Evolutionary conservation across 2,888 invertebrate genomes (phyloP).

Genomic region (Philonicus albiceps): DNA sequence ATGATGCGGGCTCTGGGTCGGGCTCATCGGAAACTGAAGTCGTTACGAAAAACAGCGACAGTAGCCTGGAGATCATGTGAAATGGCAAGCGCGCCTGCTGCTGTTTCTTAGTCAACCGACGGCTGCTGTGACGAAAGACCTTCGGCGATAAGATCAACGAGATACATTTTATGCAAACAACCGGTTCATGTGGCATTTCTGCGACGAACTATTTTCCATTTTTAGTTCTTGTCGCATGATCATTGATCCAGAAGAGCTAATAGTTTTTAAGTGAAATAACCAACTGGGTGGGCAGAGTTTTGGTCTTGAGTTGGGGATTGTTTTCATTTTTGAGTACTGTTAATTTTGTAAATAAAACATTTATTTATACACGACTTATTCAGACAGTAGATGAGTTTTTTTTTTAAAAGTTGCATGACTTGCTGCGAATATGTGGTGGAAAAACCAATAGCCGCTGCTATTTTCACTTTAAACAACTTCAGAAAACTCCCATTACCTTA

Average conservation of each 20-base stretch:
- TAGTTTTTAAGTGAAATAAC: background rate
- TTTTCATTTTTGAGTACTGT: background rate
- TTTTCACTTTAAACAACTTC: too few relatives aligned
- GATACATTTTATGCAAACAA: background rate
- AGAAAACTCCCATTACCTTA: background rate
- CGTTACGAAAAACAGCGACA: constrained; percentile 77
- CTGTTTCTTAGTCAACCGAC: background rate
- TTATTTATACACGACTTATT: background rate
- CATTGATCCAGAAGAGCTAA: background rate
- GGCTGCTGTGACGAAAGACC: background rate
- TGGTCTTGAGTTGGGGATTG: background rate
- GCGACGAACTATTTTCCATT: background rate
- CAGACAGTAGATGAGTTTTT: background rate
- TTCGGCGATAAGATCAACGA: background rate
- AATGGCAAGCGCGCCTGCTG: background rate
- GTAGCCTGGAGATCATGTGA: constrained; percentile 79
- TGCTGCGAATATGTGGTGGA: background rate
- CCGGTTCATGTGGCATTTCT: background rate
- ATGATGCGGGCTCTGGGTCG: constrained; percentile 71
- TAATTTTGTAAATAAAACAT: background rate
- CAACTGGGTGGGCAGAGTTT: background rate
- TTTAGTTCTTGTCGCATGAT: background rate
- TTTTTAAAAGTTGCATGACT: background rate
- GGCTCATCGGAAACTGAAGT: constrained; percentile 77
- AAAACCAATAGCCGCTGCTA: background rate